Evolutionary conservation across 1,140 invertebrate species (phyloP).

Genomic region (Drosophila rufa): DNA sequence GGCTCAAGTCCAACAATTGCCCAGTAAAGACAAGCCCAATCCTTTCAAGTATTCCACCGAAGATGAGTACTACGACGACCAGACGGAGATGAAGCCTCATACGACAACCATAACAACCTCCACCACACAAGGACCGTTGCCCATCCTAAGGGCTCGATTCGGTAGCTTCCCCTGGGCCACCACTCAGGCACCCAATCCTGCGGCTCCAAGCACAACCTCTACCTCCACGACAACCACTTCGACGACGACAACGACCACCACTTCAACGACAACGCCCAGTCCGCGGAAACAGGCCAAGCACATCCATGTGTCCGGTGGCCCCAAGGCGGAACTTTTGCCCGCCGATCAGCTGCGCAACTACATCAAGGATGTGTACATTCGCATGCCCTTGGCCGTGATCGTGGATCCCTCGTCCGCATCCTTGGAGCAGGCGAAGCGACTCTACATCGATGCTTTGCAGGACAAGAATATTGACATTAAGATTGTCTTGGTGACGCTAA

Average conservation of each 20-base stretch:
- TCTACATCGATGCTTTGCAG: slow-evolving; percentile 85
- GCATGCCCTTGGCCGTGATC: slow-evolving; percentile 86
- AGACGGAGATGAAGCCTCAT: slow-evolving; percentile 16
- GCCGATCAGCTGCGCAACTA: slow-evolving; percentile 85
- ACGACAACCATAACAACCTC: background rate
- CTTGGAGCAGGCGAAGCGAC: slow-evolving; percentile 85
- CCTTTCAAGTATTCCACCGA: slow-evolving; percentile 48
- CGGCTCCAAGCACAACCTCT: slow-evolving; percentile 10
- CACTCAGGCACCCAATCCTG: slow-evolving; percentile 20
- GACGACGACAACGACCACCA: slow-evolving; percentile 40
- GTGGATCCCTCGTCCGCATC: slow-evolving; percentile 85
- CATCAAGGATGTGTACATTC: slow-evolving; percentile 87
- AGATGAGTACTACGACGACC: slow-evolving; percentile 69
- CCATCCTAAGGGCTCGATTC: slow-evolving; percentile 48
- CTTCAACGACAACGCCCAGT: slow-evolving; percentile 46
- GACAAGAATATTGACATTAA: slow-evolving; percentile 81
- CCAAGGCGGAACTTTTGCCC: slow-evolving; percentile 71
- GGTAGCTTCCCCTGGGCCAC: slow-evolving; percentile 57
- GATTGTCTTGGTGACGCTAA: slow-evolving; percentile 82
- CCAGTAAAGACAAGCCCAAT: slow-evolving; percentile 29
- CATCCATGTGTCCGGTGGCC: slow-evolving; percentile 39
- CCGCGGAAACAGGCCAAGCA: slow-evolving; percentile 67
- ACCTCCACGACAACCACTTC: slow-evolving; percentile 35
- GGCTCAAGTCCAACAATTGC: slow-evolving; percentile 56
- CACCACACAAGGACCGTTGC: slow-evolving; percentile 36